Base-by-base conservation (phyloP, 2,113 vertebrate species). In the Cochlearius cochlearius region DNA sequence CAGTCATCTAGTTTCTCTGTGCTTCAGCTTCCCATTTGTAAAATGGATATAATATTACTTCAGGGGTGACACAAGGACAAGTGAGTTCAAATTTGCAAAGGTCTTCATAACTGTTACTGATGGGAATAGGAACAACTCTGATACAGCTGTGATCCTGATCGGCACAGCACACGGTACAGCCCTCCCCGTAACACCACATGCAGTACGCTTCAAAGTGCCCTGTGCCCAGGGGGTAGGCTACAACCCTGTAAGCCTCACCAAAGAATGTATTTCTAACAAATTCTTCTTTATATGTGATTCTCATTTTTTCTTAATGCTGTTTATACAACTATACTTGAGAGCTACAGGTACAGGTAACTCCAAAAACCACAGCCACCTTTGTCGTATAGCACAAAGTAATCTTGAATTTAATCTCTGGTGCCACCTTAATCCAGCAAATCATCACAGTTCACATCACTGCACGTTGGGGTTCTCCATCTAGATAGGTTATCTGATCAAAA, bases 11-110 rank as follows among this genome's bases (percentile, higher is more conserved):
- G 58, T 45, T 97, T 52, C 79, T 75, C 81, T 47, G 81, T 0
- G 27, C 91, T 91, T 71, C 91, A 79, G 92, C 89, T 85, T 79
- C 86, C 74, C 81, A 88, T 95, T 83, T 95, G 77, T 91, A 88
- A 97, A 96, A 97, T 93, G 91, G 93, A 47, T 86, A 52, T 89
- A 78, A 69, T 88, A 73, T 94, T 90, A 83, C 89, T 77, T 38
- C 74, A 50, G 91, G 66, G 96, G 92, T 95, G 89, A 97, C 18
- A 45, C 62, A 69, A 95, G 96, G 96, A 95, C 91, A 87, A 92
- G 59, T 1, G 43, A 86, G 62, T 63, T 86, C 74, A 62, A 62
- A 43, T 88, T 73, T 93, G 55, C 50, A 86, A 92, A 92, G 82
- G 45, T 90, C 78, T 86, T 47, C 47, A 17, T 18, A 77, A 39